These are phyloP conservation scores for Clarias pachynema DNA, from an alignment of 2,797 vertebrate genomes.

Conservation along the genomic window DNA sequence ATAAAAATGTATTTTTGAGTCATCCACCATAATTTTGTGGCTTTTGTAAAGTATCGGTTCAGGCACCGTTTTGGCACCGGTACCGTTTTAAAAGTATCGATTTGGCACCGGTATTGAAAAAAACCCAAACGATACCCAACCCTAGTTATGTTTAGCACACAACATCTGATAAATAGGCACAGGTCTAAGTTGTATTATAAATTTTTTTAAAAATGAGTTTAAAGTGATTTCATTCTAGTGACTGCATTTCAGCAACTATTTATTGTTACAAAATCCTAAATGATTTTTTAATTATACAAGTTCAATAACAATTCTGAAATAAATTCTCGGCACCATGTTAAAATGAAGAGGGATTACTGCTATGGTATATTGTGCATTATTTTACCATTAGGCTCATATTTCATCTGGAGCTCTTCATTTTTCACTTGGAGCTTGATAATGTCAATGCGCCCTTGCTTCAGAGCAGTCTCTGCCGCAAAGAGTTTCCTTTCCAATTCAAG, in stretches of 20 bases:
- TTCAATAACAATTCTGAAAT: background rate
- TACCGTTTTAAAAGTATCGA: no score
- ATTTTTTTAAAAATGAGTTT: background rate
- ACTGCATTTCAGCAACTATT: no score
- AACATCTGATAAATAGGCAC: background rate
- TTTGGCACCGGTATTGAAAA: no score
- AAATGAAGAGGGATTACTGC: background rate
- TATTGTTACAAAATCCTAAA: no score
- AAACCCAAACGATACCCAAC: no score
- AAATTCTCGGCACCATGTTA: background rate
- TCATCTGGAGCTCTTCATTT: constrained; percentile 88
- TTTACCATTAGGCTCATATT: constrained; percentile 91
- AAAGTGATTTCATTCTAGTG: background rate
- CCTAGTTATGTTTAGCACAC: no score
- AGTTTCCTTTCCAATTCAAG: constrained; percentile 93
- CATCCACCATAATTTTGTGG: no score
- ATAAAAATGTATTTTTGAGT: no score
- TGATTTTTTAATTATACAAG: background rate
- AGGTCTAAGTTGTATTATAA: background rate
- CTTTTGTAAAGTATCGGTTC: no score
- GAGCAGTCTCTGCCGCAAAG: constrained; percentile 80
- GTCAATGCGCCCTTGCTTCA: constrained; percentile 86
- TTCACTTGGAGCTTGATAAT: constrained; percentile 86
- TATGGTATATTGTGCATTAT: background rate
- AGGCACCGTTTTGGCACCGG: no score